Evolutionary conservation across 2,113 vertebrate species (phyloP).

Genomic region (Poecile atricapillus): DNA sequence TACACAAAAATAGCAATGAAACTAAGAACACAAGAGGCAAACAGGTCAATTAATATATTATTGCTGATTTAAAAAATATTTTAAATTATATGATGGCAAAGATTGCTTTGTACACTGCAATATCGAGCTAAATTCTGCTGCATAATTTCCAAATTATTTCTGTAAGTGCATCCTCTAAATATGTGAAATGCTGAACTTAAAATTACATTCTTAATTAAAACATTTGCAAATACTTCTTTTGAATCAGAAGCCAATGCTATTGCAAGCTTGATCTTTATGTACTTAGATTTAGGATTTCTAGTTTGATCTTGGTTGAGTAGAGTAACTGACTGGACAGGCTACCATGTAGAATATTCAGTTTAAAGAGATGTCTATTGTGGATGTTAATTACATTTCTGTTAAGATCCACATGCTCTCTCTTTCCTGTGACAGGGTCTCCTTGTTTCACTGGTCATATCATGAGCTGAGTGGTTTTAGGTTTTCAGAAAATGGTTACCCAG

Average conservation of each 20-base stretch:
- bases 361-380: background rate
- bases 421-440: background rate
- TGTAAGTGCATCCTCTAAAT: background rate
- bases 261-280: background rate
- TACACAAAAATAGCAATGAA: background rate
- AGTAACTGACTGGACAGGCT: background rate
- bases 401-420: background rate
- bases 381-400: background rate
- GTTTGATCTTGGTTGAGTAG: background rate
- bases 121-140: background rate
- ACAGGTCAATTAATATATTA: background rate
- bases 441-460: rapidly evolving
- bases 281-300: background rate
- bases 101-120: rapidly evolving
- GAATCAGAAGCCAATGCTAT: background rate
- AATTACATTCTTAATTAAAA: background rate
- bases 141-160: background rate
- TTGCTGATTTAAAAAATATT: background rate
- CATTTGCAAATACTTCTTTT: background rate
- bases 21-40: background rate
- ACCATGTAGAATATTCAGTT: background rate
- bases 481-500: background rate
- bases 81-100: background rate
- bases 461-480: background rate
- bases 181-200: background rate